These are phyloP conservation scores for Noctua fimbriata DNA, from an alignment of 2,888 invertebrate genomes.

Conservation along the genomic window DNA sequence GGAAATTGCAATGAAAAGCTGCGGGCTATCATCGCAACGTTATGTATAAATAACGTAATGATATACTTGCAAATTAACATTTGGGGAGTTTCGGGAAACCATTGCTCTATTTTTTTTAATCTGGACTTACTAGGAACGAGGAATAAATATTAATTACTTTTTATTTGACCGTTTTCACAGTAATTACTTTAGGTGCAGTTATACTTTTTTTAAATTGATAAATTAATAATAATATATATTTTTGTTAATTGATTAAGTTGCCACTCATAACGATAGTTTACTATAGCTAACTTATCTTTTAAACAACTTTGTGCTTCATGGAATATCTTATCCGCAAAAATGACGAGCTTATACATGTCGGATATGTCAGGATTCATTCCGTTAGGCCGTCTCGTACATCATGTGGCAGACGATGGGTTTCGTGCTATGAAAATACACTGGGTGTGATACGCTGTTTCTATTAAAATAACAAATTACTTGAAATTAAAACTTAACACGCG, in stretches of 20 bases:
- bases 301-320: neutral
- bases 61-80: slow-evolving; percentile 13
- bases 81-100: neutral
- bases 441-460: too few species aligned
- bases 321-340: neutral
- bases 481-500: too few species aligned
- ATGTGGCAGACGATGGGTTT: too few species aligned
- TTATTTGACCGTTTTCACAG: too few species aligned
- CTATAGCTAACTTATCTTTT: neutral
- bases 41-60: slow-evolving; percentile 24
- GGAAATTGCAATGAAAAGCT: slow-evolving; percentile 60
- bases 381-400: too few species aligned
- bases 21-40: slow-evolving; percentile 17
- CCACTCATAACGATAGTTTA: neutral
- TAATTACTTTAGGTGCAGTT: neutral
- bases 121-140: neutral
- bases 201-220: too few species aligned
- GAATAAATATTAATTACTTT: neutral
- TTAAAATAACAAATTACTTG: too few species aligned
- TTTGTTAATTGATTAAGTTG: too few species aligned
- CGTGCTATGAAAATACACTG: too few species aligned
- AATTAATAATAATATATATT: too few species aligned
- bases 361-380: too few species aligned
- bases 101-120: neutral
- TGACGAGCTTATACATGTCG: neutral